A percentile compares a stretch with the other conserved stretches of the same genome.
Conservation (phyloP, 2,888 invertebrate genomes). For the Latheticus oryzae region DNA sequence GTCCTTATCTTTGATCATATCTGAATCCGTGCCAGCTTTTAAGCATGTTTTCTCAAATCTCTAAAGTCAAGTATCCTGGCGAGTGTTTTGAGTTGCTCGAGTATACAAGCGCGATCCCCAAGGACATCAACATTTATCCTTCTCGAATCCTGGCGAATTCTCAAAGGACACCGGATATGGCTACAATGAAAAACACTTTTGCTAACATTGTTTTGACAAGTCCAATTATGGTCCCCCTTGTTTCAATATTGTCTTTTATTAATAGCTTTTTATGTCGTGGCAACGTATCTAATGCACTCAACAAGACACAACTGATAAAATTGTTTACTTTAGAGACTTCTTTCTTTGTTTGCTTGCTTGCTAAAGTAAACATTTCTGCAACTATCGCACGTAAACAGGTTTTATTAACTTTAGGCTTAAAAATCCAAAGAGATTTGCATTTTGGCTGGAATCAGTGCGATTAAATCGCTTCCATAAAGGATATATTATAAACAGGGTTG, state of each 20-base stretch:
- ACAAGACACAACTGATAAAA: slow-evolving; percentile 36
- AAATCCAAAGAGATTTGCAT: no score
- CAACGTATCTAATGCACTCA: slow-evolving; percentile 36
- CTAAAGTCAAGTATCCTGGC: slow-evolving; percentile 45
- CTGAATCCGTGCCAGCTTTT: slow-evolving; percentile 22
- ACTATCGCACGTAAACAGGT: slow-evolving; percentile 24
- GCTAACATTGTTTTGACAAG: slow-evolving; percentile 51
- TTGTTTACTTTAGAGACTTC: slow-evolving; percentile 29
- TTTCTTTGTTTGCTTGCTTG: slow-evolving; percentile 18
- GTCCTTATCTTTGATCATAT: slow-evolving; percentile 11
- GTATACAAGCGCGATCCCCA: slow-evolving; percentile 44
- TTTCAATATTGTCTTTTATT: slow-evolving; percentile 49
- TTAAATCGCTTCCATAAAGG: slow-evolving; percentile 1
- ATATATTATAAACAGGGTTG: slow-evolving; percentile 15
- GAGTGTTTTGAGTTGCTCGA: slow-evolving; percentile 48
- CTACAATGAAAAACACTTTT: slow-evolving; percentile 53
- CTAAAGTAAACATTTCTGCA: slow-evolving; percentile 19
- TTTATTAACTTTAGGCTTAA: slow-evolving; percentile 17
- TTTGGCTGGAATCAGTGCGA: no score
- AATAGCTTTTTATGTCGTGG: slow-evolving; percentile 39
- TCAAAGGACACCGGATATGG: slow-evolving; percentile 47
- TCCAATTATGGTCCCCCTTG: slow-evolving; percentile 48
- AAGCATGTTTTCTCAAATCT: slow-evolving; percentile 43
- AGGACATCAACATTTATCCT: slow-evolving; percentile 51
- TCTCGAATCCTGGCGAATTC: slow-evolving; percentile 50